Evolutionary conservation across 2,888 invertebrate species (phyloP).

Genomic region (Nemotelus pantherinus): DNA sequence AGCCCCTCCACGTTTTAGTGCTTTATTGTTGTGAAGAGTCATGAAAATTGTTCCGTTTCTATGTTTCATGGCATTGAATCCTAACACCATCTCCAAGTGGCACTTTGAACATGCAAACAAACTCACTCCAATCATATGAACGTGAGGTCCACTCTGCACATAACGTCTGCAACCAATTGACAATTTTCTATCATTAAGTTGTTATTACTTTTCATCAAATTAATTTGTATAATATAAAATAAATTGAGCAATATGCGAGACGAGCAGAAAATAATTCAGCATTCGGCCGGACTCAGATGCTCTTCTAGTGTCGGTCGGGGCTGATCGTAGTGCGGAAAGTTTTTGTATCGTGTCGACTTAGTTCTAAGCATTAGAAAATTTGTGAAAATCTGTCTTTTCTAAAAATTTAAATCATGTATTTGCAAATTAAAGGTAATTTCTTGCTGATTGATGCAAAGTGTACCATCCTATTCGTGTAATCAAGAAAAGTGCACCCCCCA

Average conservation of each 20-base stretch:
- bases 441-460: not conserved
- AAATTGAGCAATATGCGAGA: conserved; percentile 16
- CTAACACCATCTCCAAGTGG: conserved; percentile 6
- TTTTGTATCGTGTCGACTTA: too few relatives aligned
- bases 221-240: conserved; percentile 39
- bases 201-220: conserved; percentile 42
- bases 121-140: not conserved
- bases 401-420: not conserved
- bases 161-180: conserved; percentile 11
- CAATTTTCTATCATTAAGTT: conserved; percentile 43
- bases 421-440: not conserved
- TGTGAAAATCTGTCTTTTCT: not conserved
- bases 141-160: not conserved
- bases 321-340: not conserved
- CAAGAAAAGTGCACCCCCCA: too few relatives aligned
- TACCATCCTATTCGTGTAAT: too few relatives aligned
- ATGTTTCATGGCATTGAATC: too few relatives aligned
- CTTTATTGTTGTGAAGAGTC: too few relatives aligned
- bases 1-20: too few relatives aligned
- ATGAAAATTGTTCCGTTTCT: too few relatives aligned
- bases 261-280: conserved; percentile 7
- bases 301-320: conserved; percentile 17
- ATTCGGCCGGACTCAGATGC: conserved; percentile 16
- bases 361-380: not conserved
- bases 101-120: not conserved